Evolutionary conservation across 2,888 invertebrate species (phyloP).

Genomic region (Cinara cedri): DNA sequence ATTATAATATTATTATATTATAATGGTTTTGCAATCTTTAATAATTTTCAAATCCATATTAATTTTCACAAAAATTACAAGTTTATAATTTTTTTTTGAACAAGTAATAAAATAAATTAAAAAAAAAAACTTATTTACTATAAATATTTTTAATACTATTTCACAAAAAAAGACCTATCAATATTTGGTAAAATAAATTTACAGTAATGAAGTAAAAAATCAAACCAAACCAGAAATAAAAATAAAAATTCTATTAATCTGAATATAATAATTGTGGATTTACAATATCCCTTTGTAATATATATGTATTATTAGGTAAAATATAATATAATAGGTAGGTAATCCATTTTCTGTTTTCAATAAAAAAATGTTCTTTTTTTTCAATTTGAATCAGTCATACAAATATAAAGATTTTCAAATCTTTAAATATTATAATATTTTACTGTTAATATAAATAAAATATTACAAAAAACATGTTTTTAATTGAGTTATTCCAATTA

Average conservation of each 20-base stretch:
- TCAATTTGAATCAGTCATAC: conserved; percentile 45
- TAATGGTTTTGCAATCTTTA: conserved; percentile 10
- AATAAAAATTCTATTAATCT: neutral
- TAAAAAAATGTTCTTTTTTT: conserved; percentile 25
- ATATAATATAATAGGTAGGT: neutral
- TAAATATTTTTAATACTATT: conserved; percentile 29
- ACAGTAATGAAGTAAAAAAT: conserved; percentile 4
- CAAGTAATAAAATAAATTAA: conserved; percentile 28
- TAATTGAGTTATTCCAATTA: conserved; percentile 13
- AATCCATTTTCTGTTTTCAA: neutral
- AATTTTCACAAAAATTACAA: conserved; percentile 21
- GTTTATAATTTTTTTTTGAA: conserved; percentile 22
- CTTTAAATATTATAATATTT: conserved; percentile 11
- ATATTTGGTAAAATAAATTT: conserved; percentile 8
- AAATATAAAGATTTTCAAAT: conserved; percentile 11
- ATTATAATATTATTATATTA: conserved; percentile 8
- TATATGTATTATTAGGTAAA: neutral
- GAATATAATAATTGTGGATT: neutral
- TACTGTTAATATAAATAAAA: conserved; percentile 18
- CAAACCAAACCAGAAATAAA: conserved; percentile 3
- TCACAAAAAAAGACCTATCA: neutral
- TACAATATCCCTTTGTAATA: neutral
- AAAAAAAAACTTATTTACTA: conserved; percentile 18
- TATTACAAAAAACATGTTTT: conserved; percentile 40
- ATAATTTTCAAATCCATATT: conserved; percentile 14